Conservation (phyloP, 2,113 vertebrate genomes). For the Patagioenas fasciata region DNA sequence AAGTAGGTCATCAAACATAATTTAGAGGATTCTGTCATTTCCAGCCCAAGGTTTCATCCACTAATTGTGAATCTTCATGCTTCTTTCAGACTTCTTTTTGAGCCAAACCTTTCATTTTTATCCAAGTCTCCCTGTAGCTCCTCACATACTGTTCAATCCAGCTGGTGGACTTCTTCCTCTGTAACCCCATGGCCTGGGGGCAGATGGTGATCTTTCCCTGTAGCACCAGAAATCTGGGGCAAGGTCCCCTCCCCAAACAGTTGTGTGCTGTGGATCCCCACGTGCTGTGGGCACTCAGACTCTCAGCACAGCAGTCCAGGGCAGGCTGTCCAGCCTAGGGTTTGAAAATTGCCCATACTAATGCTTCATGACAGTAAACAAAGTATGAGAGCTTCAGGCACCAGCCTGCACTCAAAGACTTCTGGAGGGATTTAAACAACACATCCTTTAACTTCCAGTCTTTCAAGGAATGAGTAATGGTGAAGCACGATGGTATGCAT, state of each 20-base stretch:
- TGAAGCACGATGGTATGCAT: not conserved
- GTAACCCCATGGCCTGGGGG: too few relatives aligned
- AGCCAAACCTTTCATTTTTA: not conserved
- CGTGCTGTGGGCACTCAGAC: rapidly evolving
- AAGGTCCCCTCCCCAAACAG: not conserved
- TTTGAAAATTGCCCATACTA: not conserved
- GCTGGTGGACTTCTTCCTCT: not conserved
- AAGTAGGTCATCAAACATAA: not conserved
- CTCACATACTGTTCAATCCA: rapidly evolving
- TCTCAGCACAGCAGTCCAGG: not conserved
- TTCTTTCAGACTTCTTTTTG: not conserved
- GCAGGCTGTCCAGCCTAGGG: too few relatives aligned
- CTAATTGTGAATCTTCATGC: not conserved
- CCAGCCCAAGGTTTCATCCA: not conserved
- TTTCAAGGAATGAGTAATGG: not conserved
- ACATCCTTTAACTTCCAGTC: not conserved
- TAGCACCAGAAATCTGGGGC: rapidly evolving
- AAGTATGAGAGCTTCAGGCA: not conserved
- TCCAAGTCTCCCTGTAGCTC: not conserved
- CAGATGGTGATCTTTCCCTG: not conserved
- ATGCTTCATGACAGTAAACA: not conserved
- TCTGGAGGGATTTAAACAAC: not conserved
- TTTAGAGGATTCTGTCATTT: not conserved
- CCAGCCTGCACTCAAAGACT: not conserved
- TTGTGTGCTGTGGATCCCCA: not conserved